A percentile compares a stretch with the other conserved stretches of the same genome.
Evolutionary conservation across 2,113 vertebrate genomes (phyloP).

Genomic region (Emydocephalus ijimae): DNA sequence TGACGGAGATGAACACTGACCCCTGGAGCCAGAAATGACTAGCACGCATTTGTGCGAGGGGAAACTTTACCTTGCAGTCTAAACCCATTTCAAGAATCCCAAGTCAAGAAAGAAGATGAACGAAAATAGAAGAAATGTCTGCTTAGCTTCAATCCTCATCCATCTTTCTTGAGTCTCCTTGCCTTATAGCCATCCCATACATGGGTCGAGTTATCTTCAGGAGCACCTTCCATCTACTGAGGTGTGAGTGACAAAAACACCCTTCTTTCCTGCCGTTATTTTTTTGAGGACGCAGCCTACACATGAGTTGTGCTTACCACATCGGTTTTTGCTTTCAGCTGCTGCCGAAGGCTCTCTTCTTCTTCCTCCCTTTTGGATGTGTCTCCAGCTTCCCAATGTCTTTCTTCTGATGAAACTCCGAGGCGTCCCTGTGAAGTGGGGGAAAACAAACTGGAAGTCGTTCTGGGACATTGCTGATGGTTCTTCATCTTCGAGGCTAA

Average conservation of each 20-base stretch:
- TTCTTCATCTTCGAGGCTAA: neutral
- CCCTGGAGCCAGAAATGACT: too few relatives aligned
- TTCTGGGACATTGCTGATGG: neutral
- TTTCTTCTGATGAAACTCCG: constrained; percentile 26
- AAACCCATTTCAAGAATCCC: neutral
- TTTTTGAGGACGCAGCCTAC: neutral
- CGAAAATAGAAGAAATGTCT: neutral
- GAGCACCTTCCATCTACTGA: neutral
- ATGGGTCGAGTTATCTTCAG: neutral
- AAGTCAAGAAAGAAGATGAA: neutral
- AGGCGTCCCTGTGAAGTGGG: constrained; percentile 36
- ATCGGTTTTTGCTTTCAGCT: constrained; percentile 39
- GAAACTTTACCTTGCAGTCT: neutral
- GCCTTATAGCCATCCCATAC: neutral
- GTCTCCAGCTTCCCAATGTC: constrained; percentile 29
- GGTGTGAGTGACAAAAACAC: neutral
- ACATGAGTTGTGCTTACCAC: constrained; percentile 27
- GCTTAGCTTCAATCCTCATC: neutral
- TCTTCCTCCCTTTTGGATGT: constrained; percentile 6
- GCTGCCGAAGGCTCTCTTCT: constrained; percentile 26
- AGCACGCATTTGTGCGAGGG: too few relatives aligned
- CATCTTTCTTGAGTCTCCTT: neutral
- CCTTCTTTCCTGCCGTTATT: neutral
- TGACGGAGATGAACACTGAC: too few relatives aligned
- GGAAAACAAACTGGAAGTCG: neutral